Evolutionary conservation across 2,797 vertebrate species (phyloP).

Genomic region (Trachurus trachurus): DNA sequence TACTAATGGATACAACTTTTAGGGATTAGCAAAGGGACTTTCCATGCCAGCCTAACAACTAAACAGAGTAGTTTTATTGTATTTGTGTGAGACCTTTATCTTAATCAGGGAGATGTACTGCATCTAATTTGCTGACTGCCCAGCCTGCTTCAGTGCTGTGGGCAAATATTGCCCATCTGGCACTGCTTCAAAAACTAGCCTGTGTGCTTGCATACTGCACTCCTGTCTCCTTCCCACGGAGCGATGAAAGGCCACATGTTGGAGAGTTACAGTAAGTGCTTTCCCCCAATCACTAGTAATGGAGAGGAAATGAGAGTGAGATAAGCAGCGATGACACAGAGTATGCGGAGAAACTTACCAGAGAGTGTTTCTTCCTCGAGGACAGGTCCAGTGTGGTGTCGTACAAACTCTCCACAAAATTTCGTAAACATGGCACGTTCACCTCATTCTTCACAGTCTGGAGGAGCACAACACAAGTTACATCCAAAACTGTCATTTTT

Average conservation of each 20-base stretch:
- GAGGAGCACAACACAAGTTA: conserved; percentile 19
- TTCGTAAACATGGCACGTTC: conserved; percentile 97
- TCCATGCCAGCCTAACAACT: conserved; percentile 11
- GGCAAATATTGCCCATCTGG: conserved; percentile 54
- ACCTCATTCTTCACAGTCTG: conserved; percentile 99
- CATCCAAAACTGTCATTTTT: background rate
- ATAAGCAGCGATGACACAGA: conserved; percentile 36
- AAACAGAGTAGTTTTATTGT: conserved; percentile 23
- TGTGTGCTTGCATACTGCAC: conserved; percentile 15
- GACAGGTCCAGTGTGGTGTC: conserved; percentile 98
- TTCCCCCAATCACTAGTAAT: conserved; percentile 60
- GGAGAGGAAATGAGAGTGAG: conserved; percentile 62
- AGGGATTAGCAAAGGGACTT: background rate
- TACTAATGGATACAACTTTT: background rate
- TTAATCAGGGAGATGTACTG: conserved; percentile 39
- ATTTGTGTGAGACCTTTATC: conserved; percentile 11
- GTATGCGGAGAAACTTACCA: conserved; percentile 87
- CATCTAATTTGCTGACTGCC: conserved; percentile 44
- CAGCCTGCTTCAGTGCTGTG: conserved; percentile 38
- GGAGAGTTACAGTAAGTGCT: conserved; percentile 65
- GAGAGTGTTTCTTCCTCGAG: conserved; percentile 97
- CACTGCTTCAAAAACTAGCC: conserved; percentile 42
- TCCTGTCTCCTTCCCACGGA: conserved; percentile 46
- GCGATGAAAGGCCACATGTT: conserved; percentile 65
- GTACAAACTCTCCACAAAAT: conserved; percentile 98